Evolutionary conservation across 2,888 invertebrate genomes (phyloP).

Genomic region (Bellardia pandia): DNA sequence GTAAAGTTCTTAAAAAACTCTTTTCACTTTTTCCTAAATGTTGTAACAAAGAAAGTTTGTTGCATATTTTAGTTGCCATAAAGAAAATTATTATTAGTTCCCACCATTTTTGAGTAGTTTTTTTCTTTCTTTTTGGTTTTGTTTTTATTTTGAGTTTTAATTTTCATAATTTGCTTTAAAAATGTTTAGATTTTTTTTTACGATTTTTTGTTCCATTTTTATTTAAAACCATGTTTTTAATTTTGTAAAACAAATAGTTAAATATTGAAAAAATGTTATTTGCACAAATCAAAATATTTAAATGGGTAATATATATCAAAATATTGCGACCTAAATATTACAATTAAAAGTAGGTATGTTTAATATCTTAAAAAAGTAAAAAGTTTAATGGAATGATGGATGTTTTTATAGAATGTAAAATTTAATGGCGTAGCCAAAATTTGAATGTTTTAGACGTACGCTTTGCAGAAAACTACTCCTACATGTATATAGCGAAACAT

Average conservation of each 20-base stretch:
- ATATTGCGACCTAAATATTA: too few species aligned
- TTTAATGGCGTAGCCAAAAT: too few species aligned
- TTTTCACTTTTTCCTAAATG: not conserved
- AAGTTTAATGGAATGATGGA: too few species aligned
- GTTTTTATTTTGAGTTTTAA: slow-evolving; percentile 23
- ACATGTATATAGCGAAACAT: too few species aligned
- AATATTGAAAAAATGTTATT: slow-evolving; percentile 52
- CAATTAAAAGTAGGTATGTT: too few species aligned
- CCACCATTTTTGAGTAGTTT: slow-evolving; percentile 46
- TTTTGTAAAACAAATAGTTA: slow-evolving; percentile 20
- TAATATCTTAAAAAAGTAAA: too few species aligned
- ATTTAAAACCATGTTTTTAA: slow-evolving; percentile 25
- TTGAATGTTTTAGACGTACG: too few species aligned
- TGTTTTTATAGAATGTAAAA: too few species aligned
- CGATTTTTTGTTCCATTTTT: slow-evolving; percentile 4
- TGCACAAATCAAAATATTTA: not conserved
- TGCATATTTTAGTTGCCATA: slow-evolving; percentile 12
- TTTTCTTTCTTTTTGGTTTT: slow-evolving; percentile 4
- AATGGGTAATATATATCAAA: too few species aligned
- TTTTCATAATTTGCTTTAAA: slow-evolving; percentile 35
- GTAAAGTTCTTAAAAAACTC: slow-evolving; percentile 81
- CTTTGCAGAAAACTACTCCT: too few species aligned
- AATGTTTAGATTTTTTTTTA: not conserved
- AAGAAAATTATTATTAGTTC: slow-evolving; percentile 21
- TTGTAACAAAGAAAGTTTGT: slow-evolving; percentile 25